Conservation (phyloP, 2,797 vertebrate genomes). For the Sebastolobus altivelis region DNA sequence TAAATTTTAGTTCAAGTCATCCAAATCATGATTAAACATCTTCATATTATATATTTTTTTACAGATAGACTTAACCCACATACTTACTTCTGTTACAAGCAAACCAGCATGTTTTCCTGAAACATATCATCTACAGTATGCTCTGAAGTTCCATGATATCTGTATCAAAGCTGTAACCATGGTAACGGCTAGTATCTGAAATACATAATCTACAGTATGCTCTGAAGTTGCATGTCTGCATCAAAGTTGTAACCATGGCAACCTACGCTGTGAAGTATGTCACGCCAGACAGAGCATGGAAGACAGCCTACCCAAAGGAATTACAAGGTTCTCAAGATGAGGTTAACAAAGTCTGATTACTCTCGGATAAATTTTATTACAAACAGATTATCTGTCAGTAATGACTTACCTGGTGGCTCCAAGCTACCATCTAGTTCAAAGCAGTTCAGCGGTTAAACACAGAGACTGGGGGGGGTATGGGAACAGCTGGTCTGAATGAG, state of each 20-base stretch:
- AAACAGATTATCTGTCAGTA: not conserved
- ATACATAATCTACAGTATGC: not conserved
- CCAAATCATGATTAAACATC: not conserved
- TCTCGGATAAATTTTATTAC: not conserved
- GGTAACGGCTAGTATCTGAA: slow-evolving; percentile 10
- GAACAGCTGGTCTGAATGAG: slow-evolving; percentile 27
- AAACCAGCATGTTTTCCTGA: not conserved
- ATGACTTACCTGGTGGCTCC: slow-evolving; percentile 2
- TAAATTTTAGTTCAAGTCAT: not conserved
- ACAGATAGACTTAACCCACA: not conserved
- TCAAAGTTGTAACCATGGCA: slow-evolving; percentile 28
- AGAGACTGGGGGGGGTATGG: not conserved
- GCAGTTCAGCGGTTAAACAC: not conserved
- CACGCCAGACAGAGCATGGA: not conserved
- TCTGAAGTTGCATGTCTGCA: not conserved
- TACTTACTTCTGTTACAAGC: not conserved
- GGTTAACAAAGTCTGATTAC: not conserved
- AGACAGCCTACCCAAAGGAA: slow-evolving; percentile 7
- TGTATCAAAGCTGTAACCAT: not conserved
- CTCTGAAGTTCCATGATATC: slow-evolving; percentile 4
- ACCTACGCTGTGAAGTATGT: not conserved
- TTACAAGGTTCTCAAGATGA: slow-evolving; percentile 11
- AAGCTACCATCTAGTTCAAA: slow-evolving; percentile 24
- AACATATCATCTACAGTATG: not conserved
- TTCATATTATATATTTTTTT: not conserved